Evolutionary conservation across 2,113 vertebrate species (phyloP).

Genomic region (Peromyscus californicus): DNA sequence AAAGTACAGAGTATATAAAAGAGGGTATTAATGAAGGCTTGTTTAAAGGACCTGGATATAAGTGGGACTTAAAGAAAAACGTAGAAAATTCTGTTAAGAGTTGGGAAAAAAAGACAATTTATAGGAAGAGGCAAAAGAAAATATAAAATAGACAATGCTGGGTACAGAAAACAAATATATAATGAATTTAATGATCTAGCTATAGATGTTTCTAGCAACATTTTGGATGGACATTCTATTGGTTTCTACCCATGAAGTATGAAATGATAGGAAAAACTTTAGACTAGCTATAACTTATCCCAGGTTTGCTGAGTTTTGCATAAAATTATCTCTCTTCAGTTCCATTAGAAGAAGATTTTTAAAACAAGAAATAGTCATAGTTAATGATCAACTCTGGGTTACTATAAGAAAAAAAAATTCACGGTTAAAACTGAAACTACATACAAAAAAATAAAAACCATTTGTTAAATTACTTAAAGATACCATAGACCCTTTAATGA

Average conservation of each 20-base stretch:
- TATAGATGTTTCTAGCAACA: neutral
- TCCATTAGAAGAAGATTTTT: neutral
- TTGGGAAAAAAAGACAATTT: neutral
- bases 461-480: neutral
- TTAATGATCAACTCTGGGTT: neutral
- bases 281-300: neutral
- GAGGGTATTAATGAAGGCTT: neutral
- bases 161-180: neutral
- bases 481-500: neutral
- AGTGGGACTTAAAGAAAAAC: neutral
- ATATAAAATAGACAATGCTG: neutral
- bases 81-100: neutral
- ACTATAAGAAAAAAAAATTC: neutral
- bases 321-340: slow-evolving; percentile 18
- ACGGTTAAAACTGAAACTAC: slow-evolving; percentile 1
- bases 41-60: neutral
- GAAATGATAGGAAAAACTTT: neutral
- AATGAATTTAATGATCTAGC: neutral
- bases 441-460: neutral
- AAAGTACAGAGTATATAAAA: neutral
- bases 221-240: neutral
- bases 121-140: neutral
- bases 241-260: neutral
- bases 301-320: slow-evolving; percentile 12
- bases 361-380: neutral